These are phyloP conservation scores for Encarsia formosa DNA, from an alignment of 2,888 invertebrate genomes.

Conservation along the genomic window DNA sequence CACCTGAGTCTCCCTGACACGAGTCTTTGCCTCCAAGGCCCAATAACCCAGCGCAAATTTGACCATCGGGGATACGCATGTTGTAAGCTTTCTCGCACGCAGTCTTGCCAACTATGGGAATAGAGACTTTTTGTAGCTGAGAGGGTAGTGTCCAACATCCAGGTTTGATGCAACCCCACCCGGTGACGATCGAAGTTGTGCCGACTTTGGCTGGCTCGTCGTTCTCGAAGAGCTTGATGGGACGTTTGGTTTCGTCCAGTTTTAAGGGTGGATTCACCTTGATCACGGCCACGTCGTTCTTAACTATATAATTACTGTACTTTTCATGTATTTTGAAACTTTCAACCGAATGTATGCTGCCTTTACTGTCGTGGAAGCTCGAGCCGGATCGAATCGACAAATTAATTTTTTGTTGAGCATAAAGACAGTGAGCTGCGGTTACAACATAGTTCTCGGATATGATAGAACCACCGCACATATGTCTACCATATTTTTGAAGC, in stretches of 20 bases:
- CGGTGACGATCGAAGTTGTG: no score
- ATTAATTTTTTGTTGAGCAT: not conserved
- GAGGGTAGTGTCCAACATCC: no score
- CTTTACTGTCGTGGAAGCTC: not conserved
- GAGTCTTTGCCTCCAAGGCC: no score
- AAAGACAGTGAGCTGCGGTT: conserved; percentile 59
- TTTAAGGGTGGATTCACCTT: not conserved
- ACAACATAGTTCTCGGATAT: conserved; percentile 54
- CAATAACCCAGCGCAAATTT: no score
- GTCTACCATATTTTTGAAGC: conserved; percentile 46
- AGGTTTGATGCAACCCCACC: no score
- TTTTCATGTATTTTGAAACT: not conserved
- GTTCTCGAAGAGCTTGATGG: no score
- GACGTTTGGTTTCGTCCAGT: not conserved
- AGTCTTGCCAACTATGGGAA: no score
- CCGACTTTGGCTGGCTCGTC: no score
- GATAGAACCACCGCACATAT: conserved; percentile 58
- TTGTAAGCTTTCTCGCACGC: no score
- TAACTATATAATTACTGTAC: not conserved
- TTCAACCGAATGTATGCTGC: not conserved
- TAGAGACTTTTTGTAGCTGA: no score
- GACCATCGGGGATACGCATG: no score
- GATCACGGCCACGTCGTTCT: not conserved
- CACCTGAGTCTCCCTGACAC: no score
- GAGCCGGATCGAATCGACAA: conserved; percentile 43